Percentiles rank a stretch among this genome's conserved stretches.
phyloP scores from a whole-genome alignment of 64 coral and sea anemone genomes.

The Porites lutea region DNA sequence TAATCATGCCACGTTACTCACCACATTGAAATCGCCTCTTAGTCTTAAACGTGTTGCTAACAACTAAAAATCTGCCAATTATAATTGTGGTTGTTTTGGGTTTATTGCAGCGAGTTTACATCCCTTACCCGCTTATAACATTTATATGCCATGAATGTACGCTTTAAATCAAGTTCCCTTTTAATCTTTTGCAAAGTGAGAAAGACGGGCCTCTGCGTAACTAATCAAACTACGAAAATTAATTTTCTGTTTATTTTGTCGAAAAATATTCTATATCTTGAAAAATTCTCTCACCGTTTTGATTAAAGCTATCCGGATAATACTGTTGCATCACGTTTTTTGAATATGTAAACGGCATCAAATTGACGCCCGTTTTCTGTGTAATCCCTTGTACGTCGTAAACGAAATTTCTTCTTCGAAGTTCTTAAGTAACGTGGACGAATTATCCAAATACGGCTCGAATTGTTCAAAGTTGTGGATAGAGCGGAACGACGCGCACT shows the following conservation, averaged over 20 bases:
- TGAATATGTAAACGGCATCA: background rate
- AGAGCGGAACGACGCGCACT: constrained; percentile 47
- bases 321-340: background rate
- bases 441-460: constrained; percentile 42
- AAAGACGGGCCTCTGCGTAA: background rate
- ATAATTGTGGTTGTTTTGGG: background rate
- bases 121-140: background rate
- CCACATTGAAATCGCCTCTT: background rate
- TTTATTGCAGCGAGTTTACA: background rate
- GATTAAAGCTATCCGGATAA: background rate
- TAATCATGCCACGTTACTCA: background rate
- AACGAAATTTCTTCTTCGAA: constrained; percentile 71
- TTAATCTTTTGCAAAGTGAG: background rate
- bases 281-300: background rate
- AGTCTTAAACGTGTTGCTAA: background rate
- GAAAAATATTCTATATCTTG: constrained; percentile 42
- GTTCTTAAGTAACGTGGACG: constrained; percentile 55
- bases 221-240: constrained; percentile 12
- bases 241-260: constrained; percentile 27
- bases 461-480: constrained; percentile 34
- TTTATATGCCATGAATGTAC: background rate
- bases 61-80: background rate
- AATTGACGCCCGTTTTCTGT: constrained; percentile 64
- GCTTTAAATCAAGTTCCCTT: background rate
- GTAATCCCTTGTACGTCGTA: constrained; percentile 62